Evolutionary conservation across 2,888 invertebrate species (phyloP), one percentile per base, ranked within the genome.

Genomic region (Mythimna albipuncta): DNA sequence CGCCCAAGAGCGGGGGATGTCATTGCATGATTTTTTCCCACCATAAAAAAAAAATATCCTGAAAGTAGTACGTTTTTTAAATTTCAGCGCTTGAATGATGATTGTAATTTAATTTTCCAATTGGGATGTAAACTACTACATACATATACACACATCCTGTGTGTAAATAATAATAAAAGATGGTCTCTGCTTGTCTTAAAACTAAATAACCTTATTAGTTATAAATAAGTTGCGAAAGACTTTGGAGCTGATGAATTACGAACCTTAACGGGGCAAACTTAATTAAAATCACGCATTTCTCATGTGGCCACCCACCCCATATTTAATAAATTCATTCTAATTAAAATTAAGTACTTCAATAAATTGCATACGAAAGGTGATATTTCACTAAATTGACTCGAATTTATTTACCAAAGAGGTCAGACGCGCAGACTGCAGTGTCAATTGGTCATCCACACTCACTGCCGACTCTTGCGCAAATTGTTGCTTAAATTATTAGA

Each of bases 361-460:
- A 74, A 68, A 68, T 70, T 69, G 66, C 38, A 44, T n/a, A 73
- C 63, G 64, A 62, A 68, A 70, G 71, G 63, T 67, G 35, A 70
- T 65, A 77, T 75, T 84, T 81, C 35, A 64, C 64, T 77, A 74
- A 82, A 86, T 79, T 85, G 69, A 32, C 68, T 66, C 64, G 61
- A 57, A 77, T 75, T 78, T 77, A 83, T 73, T 68, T 69, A 68
- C 52, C 57, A 21, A 72, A 74, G 74, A 81, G 86, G 87, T 85
- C 85, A 82, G 19, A 58, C 64, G 84, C 84, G 83, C 85, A 82
- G 19, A 68, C 68, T 58, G 65, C 64, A 64, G 73, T 69, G 79
- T 85, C 81, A 85, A 86, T 81, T 86, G 77, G 70, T 71, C 69
- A 71, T 47, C 57, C 16, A 52, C 55, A 66, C 63, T 38, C 11